A percentile compares a stretch with the other conserved stretches of the same genome.
These are phyloP conservation scores for Sebastes matsubarae DNA, from an alignment of 2,797 vertebrate species.

Conservation along the genomic window DNA sequence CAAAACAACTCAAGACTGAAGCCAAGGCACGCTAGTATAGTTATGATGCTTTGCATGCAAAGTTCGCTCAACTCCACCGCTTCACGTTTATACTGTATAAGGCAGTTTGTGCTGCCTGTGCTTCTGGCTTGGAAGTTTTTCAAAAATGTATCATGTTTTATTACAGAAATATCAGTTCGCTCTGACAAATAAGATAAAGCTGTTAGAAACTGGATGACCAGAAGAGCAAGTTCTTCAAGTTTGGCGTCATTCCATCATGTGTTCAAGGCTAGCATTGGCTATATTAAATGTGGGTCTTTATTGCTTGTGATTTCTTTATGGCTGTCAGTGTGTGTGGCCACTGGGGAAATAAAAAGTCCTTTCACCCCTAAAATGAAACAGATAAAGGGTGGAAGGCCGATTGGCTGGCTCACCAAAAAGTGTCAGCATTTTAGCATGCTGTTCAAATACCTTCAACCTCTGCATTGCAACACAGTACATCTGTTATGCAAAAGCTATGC, in stretches of 20 bases:
- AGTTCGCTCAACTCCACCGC: slow-evolving; percentile 16
- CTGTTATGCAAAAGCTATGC: background rate
- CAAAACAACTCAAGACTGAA: slow-evolving; percentile 67
- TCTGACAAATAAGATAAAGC: slow-evolving; percentile 29
- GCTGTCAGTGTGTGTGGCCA: slow-evolving; percentile 49
- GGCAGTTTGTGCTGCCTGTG: background rate
- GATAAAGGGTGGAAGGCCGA: background rate
- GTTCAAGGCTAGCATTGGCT: background rate
- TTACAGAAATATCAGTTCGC: slow-evolving; percentile 5
- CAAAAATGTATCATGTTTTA: slow-evolving; percentile 4
- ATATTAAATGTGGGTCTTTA: slow-evolving; percentile 34
- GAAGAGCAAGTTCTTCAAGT: background rate
- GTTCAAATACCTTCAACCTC: background rate
- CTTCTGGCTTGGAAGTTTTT: background rate
- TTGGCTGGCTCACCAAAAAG: background rate
- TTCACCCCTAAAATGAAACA: slow-evolving; percentile 4
- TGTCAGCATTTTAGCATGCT: background rate
- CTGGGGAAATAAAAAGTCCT: background rate
- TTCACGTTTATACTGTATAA: slow-evolving; percentile 1
- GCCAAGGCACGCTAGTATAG: slow-evolving; percentile 58
- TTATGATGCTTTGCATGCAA: slow-evolving; percentile 59
- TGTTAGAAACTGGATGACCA: slow-evolving; percentile 6
- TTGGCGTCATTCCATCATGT: slow-evolving; percentile 5
- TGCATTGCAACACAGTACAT: background rate
- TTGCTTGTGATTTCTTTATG: slow-evolving; percentile 43